phyloP scores from a whole-genome alignment of 2,888 invertebrate genomes.

The Physocephala rufipes region DNA sequence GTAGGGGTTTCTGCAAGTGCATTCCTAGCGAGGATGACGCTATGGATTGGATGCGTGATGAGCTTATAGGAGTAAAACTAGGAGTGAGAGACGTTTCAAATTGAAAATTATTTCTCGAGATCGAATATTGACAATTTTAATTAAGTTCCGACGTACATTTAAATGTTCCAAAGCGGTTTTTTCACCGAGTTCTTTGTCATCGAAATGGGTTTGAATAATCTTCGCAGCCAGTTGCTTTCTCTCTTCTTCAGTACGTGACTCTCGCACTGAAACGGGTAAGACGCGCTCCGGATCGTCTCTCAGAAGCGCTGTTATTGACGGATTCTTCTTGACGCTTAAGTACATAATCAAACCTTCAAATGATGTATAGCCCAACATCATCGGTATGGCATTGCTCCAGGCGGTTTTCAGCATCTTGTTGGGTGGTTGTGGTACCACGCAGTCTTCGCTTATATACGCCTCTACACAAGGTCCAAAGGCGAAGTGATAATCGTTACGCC shows the following conservation, averaged over 20 bases:
- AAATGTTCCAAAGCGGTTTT: constrained; percentile 57
- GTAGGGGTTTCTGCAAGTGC: constrained; percentile 53
- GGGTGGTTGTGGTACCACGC: constrained; percentile 54
- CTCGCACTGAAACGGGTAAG: background rate
- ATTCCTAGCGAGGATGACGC: constrained; percentile 54
- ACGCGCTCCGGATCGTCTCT: constrained; percentile 1
- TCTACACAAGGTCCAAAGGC: constrained; percentile 61
- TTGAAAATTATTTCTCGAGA: background rate
- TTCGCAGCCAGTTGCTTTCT: constrained; percentile 47
- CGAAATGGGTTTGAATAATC: constrained; percentile 66
- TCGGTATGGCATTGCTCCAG: constrained; percentile 60
- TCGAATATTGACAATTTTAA: background rate
- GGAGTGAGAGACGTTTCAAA: background rate
- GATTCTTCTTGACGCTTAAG: constrained; percentile 41
- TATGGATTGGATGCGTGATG: constrained; percentile 63
- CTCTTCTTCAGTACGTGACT: constrained; percentile 37
- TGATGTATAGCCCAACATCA: constrained; percentile 58
- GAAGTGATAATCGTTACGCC: constrained; percentile 50
- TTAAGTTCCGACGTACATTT: constrained; percentile 52
- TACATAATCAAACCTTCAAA: constrained; percentile 61
- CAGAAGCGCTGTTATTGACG: background rate
- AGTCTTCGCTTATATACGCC: constrained; percentile 55
- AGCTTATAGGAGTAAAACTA: constrained; percentile 59
- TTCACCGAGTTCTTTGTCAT: constrained; percentile 55
- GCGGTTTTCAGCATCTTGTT: constrained; percentile 56